Evolutionary conservation across 2,888 invertebrate species (phyloP).

Genomic region (Sturmia bella): DNA sequence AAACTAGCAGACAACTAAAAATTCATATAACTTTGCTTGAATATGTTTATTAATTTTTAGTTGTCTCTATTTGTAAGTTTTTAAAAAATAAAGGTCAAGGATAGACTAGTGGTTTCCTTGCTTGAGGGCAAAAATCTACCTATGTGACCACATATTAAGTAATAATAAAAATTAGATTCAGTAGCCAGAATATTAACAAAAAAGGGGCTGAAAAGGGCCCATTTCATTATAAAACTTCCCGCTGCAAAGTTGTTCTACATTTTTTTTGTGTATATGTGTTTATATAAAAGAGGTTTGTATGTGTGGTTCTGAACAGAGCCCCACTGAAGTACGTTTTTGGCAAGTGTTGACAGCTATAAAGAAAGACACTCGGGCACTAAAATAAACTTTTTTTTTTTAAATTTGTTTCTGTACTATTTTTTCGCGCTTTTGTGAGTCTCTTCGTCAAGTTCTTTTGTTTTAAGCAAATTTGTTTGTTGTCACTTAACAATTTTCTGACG

Average conservation of each 20-base stretch:
- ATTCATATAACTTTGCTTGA: no score
- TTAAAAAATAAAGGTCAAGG: no score
- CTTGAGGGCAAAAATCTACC: no score
- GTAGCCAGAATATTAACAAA: no score
- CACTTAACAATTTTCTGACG: constrained; percentile 16
- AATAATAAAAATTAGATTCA: no score
- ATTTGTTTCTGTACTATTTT: constrained; percentile 5
- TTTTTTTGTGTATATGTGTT: background rate
- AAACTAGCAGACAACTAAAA: no score
- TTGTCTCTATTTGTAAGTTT: no score
- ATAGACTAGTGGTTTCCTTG: no score
- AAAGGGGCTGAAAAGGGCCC: background rate
- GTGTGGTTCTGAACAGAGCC: no score
- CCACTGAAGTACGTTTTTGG: constrained; percentile 47
- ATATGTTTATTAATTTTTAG: no score
- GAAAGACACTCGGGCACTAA: constrained; percentile 51
- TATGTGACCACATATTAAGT: no score
- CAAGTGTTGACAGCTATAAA: constrained; percentile 58
- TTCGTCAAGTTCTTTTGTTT: constrained; percentile 24
- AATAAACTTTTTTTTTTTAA: constrained; percentile 40
- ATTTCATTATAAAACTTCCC: background rate
- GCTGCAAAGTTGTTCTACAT: background rate
- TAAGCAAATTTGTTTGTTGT: constrained; percentile 50
- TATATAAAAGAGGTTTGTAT: constrained; percentile 45
- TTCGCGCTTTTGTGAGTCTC: background rate